Percentiles rank a stretch among this genome's conserved stretches.
Evolutionary conservation across 2,888 invertebrate species (phyloP).

Genomic region (Drosophila birchii): DNA sequence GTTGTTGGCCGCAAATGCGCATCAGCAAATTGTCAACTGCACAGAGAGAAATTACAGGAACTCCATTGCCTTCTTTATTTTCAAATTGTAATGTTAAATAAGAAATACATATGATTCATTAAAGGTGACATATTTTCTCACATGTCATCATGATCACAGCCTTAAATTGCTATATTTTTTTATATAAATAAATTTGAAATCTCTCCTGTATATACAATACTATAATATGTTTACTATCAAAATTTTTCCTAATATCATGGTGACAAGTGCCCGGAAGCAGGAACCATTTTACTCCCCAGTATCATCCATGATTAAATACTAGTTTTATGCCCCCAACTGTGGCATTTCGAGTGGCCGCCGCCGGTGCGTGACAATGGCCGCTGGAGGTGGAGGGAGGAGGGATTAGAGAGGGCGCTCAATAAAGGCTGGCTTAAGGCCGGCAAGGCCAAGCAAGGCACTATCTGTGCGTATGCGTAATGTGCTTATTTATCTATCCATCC

Average conservation of each 20-base stretch:
- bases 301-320: not conserved
- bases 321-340: constrained; percentile 9
- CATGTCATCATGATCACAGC: not conserved
- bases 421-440: constrained; percentile 31
- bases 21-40: constrained; percentile 22
- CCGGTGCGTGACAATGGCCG: not conserved
- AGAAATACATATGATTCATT: no score
- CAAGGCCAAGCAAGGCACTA: constrained; percentile 33
- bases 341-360: no score
- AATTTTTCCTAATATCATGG: not conserved
- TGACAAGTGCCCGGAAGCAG: not conserved
- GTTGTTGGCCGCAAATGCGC: constrained; percentile 30
- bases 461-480: constrained; percentile 34
- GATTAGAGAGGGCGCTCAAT: constrained; percentile 34
- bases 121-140: not conserved
- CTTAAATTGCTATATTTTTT: not conserved
- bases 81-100: not conserved
- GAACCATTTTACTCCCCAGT: not conserved
- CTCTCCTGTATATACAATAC: not conserved
- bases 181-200: not conserved
- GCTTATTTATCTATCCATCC: constrained; percentile 9
- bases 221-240: no score
- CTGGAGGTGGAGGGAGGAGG: not conserved
- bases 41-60: not conserved
- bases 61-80: no score